Percentiles rank a stretch among this genome's conserved stretches.
These are phyloP conservation scores for Asarcornis scutulata DNA, from an alignment of 2,113 vertebrate species.

Conservation along the genomic window DNA sequence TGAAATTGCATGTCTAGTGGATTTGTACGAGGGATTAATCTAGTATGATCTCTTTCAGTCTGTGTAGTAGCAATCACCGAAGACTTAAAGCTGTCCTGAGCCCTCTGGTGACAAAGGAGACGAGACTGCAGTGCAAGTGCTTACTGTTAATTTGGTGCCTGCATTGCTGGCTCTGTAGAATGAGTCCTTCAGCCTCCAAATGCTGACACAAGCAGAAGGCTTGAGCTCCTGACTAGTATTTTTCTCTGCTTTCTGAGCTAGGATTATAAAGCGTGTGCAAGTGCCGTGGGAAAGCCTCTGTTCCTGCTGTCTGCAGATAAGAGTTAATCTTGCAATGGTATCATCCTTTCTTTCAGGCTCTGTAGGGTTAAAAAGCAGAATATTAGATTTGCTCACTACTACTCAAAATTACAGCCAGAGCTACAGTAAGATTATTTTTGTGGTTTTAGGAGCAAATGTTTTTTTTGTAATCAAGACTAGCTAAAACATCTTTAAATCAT, in stretches of 20 bases:
- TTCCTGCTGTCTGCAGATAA: neutral
- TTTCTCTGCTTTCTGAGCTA: neutral
- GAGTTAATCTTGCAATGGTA: neutral
- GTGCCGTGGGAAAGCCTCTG: neutral
- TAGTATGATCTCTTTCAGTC: neutral
- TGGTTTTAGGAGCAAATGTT: neutral
- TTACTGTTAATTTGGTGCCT: neutral
- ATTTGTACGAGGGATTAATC: neutral
- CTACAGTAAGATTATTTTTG: neutral
- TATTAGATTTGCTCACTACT: neutral
- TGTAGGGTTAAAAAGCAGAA: slow-evolving; percentile 6
- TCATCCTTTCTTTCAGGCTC: neutral
- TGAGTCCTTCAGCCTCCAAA: neutral
- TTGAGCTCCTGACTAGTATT: neutral
- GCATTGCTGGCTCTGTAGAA: neutral
- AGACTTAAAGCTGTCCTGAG: neutral
- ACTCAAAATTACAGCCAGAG: neutral
- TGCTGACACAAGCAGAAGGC: neutral
- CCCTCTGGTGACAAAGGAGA: neutral
- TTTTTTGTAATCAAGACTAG: slow-evolving; percentile 19
- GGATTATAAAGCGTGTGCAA: neutral
- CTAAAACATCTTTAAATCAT: slow-evolving; percentile 29
- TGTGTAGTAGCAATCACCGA: neutral
- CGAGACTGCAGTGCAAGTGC: neutral
- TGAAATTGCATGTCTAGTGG: neutral